Conservation (phyloP, 2,888 invertebrate species). For the Incurvaria masculella region DNA sequence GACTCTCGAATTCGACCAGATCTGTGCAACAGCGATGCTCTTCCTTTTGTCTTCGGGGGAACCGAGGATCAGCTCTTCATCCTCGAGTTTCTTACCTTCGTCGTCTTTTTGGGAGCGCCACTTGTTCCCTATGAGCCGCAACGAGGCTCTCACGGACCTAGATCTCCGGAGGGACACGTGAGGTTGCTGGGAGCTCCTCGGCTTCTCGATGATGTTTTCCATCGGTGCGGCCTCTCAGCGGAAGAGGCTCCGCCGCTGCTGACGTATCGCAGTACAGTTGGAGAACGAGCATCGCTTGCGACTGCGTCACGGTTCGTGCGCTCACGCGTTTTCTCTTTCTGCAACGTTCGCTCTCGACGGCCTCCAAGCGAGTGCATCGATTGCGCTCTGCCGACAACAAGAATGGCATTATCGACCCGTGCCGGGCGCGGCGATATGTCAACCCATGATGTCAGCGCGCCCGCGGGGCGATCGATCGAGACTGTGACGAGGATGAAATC, state of each 20-base stretch:
- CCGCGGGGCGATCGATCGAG: neutral
- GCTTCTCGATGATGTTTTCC: slow-evolving; percentile 52
- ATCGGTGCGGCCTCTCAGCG: slow-evolving; percentile 23
- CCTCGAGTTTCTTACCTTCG: slow-evolving; percentile 29
- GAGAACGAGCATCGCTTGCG: slow-evolving; percentile 50
- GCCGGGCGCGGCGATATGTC: neutral
- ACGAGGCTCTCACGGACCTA: slow-evolving; percentile 67
- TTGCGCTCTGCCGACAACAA: neutral
- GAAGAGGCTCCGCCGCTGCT: slow-evolving; percentile 26
- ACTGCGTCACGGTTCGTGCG: slow-evolving; percentile 26
- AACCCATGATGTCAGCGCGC: too few relatives aligned
- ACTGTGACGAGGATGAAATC: neutral
- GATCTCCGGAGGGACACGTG: slow-evolving; percentile 58
- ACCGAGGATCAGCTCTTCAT: neutral
- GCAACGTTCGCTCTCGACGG: neutral
- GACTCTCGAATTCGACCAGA: slow-evolving; percentile 37
- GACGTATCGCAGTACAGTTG: slow-evolving; percentile 34
- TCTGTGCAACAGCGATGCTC: slow-evolving; percentile 36
- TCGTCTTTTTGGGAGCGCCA: slow-evolving; percentile 52
- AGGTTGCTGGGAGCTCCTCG: slow-evolving; percentile 40
- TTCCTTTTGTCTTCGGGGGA: slow-evolving; percentile 29
- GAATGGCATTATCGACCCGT: neutral
- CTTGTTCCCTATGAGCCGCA: slow-evolving; percentile 63
- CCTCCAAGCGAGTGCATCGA: neutral
- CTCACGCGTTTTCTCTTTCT: neutral